A percentile compares a stretch with the other conserved stretches of the same genome.
These are phyloP conservation scores for Chloromyia formosa DNA, from an alignment of 2,888 invertebrate genomes.

Conservation along the genomic window DNA sequence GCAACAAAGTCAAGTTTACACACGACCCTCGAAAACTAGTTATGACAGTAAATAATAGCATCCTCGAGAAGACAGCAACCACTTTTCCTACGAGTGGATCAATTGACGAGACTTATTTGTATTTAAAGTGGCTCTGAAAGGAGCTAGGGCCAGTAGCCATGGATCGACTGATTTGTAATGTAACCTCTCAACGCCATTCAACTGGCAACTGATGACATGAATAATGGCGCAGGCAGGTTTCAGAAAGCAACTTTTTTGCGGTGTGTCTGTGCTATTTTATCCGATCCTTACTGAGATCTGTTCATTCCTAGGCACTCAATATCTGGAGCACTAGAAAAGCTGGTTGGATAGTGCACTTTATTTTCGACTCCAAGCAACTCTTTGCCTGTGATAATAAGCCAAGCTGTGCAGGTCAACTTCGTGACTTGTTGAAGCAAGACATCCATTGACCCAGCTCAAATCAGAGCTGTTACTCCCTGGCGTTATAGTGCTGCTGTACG, in stretches of 20 bases:
- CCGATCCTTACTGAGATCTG: background rate
- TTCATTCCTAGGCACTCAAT: background rate
- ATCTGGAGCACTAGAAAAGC: constrained; percentile 1
- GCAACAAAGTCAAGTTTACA: constrained; percentile 33
- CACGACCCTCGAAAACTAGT: constrained; percentile 27
- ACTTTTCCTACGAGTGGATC: constrained; percentile 4
- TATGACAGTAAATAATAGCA: constrained; percentile 43
- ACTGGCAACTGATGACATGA: background rate
- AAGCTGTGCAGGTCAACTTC: constrained; percentile 52
- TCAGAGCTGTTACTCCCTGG: background rate
- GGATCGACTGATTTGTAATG: background rate
- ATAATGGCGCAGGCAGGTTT: background rate
- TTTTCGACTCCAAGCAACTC: constrained; percentile 12
- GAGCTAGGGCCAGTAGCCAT: background rate
- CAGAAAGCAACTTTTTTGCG: background rate
- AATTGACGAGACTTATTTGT: background rate
- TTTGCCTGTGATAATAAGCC: constrained; percentile 6
- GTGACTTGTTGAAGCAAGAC: constrained; percentile 54
- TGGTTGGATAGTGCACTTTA: background rate
- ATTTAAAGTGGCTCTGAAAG: background rate
- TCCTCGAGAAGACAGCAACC: constrained; percentile 32
- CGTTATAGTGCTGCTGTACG: constrained; percentile 10
- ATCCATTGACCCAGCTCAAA: constrained; percentile 51
- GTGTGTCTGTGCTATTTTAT: background rate
- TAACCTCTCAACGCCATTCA: background rate